A percentile compares a stretch with the other conserved stretches of the same genome.
These are phyloP conservation scores for Drosophila jambulina DNA, from an alignment of 1,140 invertebrate genomes.

Conservation along the genomic window DNA sequence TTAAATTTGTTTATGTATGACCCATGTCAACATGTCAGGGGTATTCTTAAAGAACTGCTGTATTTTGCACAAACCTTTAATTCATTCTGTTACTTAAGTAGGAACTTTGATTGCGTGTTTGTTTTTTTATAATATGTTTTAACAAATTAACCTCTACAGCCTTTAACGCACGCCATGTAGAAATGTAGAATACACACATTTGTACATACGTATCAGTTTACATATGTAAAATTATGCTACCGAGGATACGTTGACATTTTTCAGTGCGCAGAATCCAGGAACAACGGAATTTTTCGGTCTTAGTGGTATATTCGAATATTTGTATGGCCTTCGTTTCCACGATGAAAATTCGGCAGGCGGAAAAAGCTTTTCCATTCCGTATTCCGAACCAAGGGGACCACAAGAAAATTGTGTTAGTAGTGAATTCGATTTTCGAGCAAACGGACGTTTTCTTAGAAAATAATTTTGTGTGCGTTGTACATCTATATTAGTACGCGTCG, in stretches of 20 bases:
- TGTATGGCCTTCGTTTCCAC: conserved; percentile 5
- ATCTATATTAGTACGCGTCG: conserved; percentile 16
- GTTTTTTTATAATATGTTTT: background rate
- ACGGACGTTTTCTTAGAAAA: conserved; percentile 52
- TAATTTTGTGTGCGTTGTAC: conserved; percentile 11
- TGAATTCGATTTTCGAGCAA: conserved; percentile 70
- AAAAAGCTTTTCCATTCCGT: conserved; percentile 38
- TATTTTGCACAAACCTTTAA: too few species aligned
- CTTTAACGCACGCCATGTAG: background rate
- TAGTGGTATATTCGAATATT: background rate
- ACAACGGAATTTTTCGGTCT: background rate
- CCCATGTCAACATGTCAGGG: too few species aligned
- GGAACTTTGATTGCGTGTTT: background rate
- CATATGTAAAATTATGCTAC: background rate
- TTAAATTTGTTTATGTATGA: background rate
- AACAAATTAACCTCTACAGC: background rate
- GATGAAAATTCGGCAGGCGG: conserved; percentile 10
- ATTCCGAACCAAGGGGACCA: conserved; percentile 24
- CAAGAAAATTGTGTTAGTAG: conserved; percentile 51
- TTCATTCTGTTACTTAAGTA: background rate
- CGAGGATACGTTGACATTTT: conserved; percentile 5
- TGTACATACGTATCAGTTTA: background rate
- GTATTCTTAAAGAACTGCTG: too few species aligned
- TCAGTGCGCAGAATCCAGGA: conserved; percentile 4
- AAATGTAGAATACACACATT: background rate